Percentiles rank a stretch among this genome's conserved stretches.
phyloP scores from a whole-genome alignment of 2,113 vertebrate genomes.

The Piaya cayana region DNA sequence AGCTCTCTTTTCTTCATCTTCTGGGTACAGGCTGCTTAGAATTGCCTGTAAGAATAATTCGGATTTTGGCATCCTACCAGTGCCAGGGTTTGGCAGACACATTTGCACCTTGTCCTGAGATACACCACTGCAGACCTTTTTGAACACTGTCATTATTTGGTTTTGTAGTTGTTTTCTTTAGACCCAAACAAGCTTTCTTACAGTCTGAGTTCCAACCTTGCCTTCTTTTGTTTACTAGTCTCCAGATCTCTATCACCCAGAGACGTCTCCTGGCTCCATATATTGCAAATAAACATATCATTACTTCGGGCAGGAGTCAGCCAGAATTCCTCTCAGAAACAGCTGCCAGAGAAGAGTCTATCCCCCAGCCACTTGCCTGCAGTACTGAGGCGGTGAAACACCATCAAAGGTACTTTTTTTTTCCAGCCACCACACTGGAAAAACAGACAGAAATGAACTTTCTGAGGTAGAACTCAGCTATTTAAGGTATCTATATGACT shows the following conservation, averaged over 20 bases:
- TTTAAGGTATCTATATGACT: background rate
- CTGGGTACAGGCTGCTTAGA: background rate
- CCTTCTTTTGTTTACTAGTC: constrained; percentile 19
- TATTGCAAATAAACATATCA: constrained; percentile 31
- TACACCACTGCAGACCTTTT: background rate
- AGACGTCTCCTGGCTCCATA: background rate
- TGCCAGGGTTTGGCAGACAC: background rate
- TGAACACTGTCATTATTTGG: background rate
- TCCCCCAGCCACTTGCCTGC: rapidly evolving
- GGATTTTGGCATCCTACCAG: background rate
- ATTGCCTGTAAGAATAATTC: background rate
- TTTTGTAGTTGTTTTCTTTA: constrained; percentile 18
- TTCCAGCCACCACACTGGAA: background rate
- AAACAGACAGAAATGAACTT: background rate
- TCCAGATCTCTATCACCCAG: constrained; percentile 17
- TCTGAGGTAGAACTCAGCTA: background rate
- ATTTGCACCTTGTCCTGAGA: background rate
- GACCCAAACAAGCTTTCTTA: background rate
- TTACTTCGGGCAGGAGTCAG: background rate
- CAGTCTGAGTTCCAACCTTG: background rate
- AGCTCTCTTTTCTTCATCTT: background rate
- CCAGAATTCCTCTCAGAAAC: background rate
- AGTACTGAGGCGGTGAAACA: background rate
- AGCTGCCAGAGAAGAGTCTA: background rate
- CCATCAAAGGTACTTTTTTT: background rate